These are phyloP conservation scores for Idaea biselata DNA, from an alignment of 2,888 invertebrate genomes.

Conservation along the genomic window DNA sequence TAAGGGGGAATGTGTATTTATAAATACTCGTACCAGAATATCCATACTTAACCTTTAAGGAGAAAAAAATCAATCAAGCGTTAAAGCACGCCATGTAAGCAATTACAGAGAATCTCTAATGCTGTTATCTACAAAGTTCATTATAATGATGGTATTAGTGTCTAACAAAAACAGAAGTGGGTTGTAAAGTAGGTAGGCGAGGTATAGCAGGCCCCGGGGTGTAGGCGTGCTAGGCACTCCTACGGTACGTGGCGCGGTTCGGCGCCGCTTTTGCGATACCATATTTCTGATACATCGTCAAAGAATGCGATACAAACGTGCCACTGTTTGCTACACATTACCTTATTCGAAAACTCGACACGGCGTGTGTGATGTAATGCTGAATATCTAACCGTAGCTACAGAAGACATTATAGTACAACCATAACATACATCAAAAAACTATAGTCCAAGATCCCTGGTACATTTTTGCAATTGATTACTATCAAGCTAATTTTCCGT, in stretches of 20 bases:
- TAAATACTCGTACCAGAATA: neutral
- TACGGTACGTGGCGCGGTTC: conserved; percentile 24
- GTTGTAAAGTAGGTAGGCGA: neutral
- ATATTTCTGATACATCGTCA: conserved; percentile 45
- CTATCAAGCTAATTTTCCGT: too few relatives aligned
- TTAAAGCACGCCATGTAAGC: neutral
- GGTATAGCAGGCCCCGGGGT: conserved; percentile 6
- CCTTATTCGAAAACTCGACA: conserved; percentile 30
- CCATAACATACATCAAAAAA: too few relatives aligned
- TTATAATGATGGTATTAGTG: neutral
- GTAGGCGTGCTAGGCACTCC: conserved; percentile 28
- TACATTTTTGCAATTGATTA: too few relatives aligned
- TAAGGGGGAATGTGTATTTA: too few relatives aligned
- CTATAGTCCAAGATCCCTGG: too few relatives aligned
- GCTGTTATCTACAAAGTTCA: neutral
- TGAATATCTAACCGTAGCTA: neutral
- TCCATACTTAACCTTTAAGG: neutral
- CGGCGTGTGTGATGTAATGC: neutral
- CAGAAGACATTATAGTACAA: neutral
- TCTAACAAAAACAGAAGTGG: neutral
- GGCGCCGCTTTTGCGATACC: conserved; percentile 23
- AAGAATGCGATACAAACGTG: conserved; percentile 51
- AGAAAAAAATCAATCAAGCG: neutral
- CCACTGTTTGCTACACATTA: conserved; percentile 45
- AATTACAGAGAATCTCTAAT: neutral